Percentiles rank a stretch among this genome's conserved stretches.
Evolutionary conservation across 1,140 invertebrate species (phyloP).

Genomic region (Mycetomoellerius zeteki): DNA sequence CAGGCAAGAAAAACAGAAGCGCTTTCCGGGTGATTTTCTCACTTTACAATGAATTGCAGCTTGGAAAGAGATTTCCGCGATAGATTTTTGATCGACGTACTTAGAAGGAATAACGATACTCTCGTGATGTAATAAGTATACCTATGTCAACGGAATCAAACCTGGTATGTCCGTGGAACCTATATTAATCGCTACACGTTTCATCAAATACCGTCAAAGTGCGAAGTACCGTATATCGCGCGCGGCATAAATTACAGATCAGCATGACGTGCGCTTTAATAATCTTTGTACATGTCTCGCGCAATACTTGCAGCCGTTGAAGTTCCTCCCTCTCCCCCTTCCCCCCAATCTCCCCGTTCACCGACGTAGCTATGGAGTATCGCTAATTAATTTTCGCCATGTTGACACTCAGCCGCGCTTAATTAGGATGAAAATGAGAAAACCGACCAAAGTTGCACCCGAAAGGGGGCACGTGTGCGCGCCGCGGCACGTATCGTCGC

Average conservation of each 20-base stretch:
- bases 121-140: background rate
- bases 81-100: background rate
- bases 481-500: slow-evolving; percentile 10
- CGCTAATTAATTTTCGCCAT: slow-evolving; percentile 51
- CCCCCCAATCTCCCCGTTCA: background rate
- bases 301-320: slow-evolving; percentile 16
- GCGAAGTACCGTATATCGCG: slow-evolving; percentile 37
- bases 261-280: slow-evolving; percentile 24
- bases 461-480: slow-evolving; percentile 23
- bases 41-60: background rate
- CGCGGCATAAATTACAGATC: slow-evolving; percentile 23
- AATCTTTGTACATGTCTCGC: background rate
- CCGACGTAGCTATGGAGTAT: background rate
- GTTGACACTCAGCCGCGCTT: slow-evolving; percentile 44
- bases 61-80: background rate
- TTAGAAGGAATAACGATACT: background rate
- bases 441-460: background rate
- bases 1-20: background rate
- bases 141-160: slow-evolving; percentile 3
- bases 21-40: background rate
- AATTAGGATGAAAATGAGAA: slow-evolving; percentile 43
- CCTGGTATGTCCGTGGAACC: background rate
- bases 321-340: background rate
- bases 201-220: slow-evolving; percentile 31
- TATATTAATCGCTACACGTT: slow-evolving; percentile 41